Evolutionary conservation across 1,140 invertebrate genomes (phyloP).

Genomic region (Drosophila pruinosa): DNA sequence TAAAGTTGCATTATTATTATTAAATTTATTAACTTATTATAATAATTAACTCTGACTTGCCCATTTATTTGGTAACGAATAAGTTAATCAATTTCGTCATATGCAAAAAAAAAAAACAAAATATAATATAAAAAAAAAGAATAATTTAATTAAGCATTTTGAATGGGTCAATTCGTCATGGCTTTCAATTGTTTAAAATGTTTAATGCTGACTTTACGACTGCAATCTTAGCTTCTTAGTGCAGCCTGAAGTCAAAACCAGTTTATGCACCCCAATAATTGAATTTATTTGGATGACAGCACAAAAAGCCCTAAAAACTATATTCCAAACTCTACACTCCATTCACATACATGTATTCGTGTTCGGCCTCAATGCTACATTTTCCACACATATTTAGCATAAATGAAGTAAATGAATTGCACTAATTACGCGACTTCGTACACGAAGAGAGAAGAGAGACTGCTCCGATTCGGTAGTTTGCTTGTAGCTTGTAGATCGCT

Average conservation of each 20-base stretch:
- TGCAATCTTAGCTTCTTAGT: conserved; percentile 21
- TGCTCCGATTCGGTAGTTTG: conserved; percentile 9
- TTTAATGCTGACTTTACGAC: conserved; percentile 7
- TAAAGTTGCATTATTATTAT: too few species aligned
- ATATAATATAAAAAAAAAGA: not conserved
- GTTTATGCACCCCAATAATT: conserved; percentile 36
- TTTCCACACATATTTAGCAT: conserved; percentile 67
- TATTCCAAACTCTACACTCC: not conserved
- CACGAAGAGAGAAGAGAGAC: conserved; percentile 30
- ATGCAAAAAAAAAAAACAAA: too few species aligned
- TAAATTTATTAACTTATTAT: too few species aligned
- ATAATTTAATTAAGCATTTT: conserved; percentile 12
- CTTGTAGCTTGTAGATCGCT: conserved; percentile 29
- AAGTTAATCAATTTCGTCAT: not conserved
- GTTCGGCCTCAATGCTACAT: conserved; percentile 54
- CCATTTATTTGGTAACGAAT: too few species aligned
- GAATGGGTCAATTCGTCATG: conserved; percentile 1
- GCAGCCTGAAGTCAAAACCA: conserved; percentile 29
- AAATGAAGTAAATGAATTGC: conserved; percentile 73
- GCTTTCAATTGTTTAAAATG: not conserved
- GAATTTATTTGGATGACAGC: conserved; percentile 64
- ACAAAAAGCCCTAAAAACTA: conserved; percentile 36
- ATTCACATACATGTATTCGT: not conserved
- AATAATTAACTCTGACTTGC: not conserved
- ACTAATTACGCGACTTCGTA: conserved; percentile 62